Base-by-base conservation (phyloP, 2,888 invertebrate species). In the Drosophila gaucha region DNA sequence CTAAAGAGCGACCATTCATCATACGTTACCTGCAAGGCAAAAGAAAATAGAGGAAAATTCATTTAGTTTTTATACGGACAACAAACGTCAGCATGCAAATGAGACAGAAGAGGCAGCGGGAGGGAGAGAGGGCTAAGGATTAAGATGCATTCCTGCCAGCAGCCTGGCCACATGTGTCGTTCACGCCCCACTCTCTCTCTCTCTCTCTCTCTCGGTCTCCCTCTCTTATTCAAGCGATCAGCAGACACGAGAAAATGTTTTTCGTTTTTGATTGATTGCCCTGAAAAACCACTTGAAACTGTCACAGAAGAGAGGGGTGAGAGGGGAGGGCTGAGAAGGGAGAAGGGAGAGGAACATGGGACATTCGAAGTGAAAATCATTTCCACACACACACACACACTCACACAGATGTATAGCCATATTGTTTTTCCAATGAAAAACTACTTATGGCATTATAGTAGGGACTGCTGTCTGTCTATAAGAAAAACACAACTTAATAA, bases 271-370 rank as follows among this genome's bases (percentile, higher is more conserved):
- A 85, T 85, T 86, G 84, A 85, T 85, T 84, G 80, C 84, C 80
- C 63, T 54, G 86, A 77, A 83, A 83, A 80, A 77, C 86, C 84
- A 86, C 86, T 85, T 83, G 83, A 83, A 86, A 74, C 74, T 85
- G 80, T 80, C 82, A 82, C 55, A 54, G 47, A 51, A 3, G 43
- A 28, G 20, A 44, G 33, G 44, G 35, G 30, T n/a, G 39, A 38
- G 63, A 51, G 28, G 18, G 5, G 24, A 16, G 18, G 18, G 33
- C 26, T 3, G 24, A 14, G 51, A 46, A 57, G 43, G 6, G 39
- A 9, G 33, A 20, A n/a, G n/a, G 63, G 12, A 4, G 10, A 16
- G 65, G 33, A 8, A 39, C 36, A 38, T 33, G 59, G 68, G 54
- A 47, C 35, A 55, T 55, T 36, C 67, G 77, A 78, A 83, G 79